Evolutionary conservation across 2,797 vertebrate genomes (phyloP).

Genomic region (Helostoma temminkii): DNA sequence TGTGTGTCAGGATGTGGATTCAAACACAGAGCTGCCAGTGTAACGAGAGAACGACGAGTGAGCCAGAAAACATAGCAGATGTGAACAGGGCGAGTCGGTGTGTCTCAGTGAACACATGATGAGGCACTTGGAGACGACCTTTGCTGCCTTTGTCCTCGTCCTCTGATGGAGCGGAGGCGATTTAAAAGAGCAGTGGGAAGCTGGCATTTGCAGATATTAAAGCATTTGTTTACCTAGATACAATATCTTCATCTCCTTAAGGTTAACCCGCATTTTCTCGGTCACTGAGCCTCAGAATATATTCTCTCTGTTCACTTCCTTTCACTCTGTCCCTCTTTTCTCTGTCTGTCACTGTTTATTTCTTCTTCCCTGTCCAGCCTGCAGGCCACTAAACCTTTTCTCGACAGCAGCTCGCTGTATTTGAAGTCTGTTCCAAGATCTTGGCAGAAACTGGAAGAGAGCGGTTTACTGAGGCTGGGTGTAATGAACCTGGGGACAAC

Average conservation of each 20-base stretch:
- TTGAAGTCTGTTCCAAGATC: constrained; percentile 43
- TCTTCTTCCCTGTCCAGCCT: constrained; percentile 3
- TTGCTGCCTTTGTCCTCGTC: constrained; percentile 1
- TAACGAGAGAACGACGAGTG: neutral
- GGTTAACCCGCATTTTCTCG: constrained; percentile 22
- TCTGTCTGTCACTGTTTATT: constrained; percentile 6
- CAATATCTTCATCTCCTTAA: neutral
- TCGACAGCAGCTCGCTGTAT: constrained; percentile 28
- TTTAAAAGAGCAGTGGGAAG: neutral
- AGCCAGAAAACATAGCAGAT: neutral
- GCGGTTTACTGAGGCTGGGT: too few species aligned
- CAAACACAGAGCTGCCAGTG: neutral
- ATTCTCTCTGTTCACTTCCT: neutral
- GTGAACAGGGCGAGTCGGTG: constrained; percentile 10
- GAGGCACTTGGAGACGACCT: neutral
- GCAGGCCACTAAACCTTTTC: constrained; percentile 18
- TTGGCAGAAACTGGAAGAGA: constrained; percentile 25
- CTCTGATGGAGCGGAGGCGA: neutral
- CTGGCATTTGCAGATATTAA: constrained; percentile 5
- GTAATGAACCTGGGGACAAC: constrained; percentile 34
- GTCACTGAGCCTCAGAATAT: constrained; percentile 13
- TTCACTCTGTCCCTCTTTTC: constrained; percentile 6
- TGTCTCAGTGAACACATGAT: neutral
- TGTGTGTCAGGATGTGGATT: constrained; percentile 1
- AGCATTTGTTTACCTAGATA: constrained; percentile 1